Evolutionary conservation across 2,888 invertebrate genomes (phyloP).

Genomic region (Drosophila borealis): DNA sequence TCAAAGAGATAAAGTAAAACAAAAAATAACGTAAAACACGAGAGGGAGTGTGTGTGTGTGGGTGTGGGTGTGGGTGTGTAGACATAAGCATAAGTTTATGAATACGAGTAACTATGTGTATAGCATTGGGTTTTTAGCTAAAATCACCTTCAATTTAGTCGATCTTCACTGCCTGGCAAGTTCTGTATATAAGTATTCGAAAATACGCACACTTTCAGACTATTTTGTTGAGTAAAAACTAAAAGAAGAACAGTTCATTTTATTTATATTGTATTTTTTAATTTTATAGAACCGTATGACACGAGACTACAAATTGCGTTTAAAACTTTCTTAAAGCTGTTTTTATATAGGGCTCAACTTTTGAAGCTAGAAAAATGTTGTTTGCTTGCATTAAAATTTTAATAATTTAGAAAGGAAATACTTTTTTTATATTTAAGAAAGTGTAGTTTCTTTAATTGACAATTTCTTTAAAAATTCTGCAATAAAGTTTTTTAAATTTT

Average conservation of each 20-base stretch:
- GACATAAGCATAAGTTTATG: slow-evolving; percentile 32
- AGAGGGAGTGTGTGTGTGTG: neutral
- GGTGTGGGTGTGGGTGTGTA: slow-evolving; percentile 40
- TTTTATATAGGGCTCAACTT: too few species aligned
- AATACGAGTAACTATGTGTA: slow-evolving; percentile 45
- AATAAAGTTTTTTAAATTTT: too few species aligned
- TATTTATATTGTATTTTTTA: neutral
- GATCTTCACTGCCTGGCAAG: slow-evolving; percentile 43
- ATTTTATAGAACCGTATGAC: neutral
- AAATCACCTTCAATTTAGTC: slow-evolving; percentile 3
- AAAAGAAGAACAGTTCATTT: too few species aligned
- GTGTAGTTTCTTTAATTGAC: too few species aligned
- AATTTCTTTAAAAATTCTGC: too few species aligned
- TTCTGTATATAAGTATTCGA: slow-evolving; percentile 29
- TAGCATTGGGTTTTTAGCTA: slow-evolving; percentile 30
- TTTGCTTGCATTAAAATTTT: too few species aligned
- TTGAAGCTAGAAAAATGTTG: too few species aligned
- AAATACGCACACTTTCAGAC: neutral
- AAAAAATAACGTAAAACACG: too few species aligned
- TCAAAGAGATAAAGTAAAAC: slow-evolving; percentile 35
- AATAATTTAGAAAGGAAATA: too few species aligned
- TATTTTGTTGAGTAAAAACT: neutral
- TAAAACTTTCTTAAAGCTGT: too few species aligned
- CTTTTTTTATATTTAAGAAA: too few species aligned
- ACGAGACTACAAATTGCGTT: too few species aligned